Percentiles rank a stretch among this genome's conserved stretches.
Evolutionary conservation across 2,888 invertebrate species (phyloP).

Genomic region (Amorpha juglandis): DNA sequence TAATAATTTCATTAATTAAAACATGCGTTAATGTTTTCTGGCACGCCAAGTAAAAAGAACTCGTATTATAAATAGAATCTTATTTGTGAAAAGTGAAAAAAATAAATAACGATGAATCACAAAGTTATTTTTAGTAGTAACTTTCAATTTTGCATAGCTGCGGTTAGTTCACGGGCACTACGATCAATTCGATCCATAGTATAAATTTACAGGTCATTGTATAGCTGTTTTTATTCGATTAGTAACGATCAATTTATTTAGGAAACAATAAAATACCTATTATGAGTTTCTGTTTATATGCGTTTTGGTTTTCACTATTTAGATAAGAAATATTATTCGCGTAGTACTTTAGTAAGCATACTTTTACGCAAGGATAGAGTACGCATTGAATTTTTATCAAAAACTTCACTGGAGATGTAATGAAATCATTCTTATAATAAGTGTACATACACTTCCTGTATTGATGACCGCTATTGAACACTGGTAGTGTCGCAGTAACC

Average conservation of each 20-base stretch:
- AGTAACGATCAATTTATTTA: background rate
- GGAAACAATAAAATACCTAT: background rate
- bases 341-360: too few relatives aligned
- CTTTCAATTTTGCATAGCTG: slow-evolving; percentile 56
- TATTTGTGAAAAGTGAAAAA: slow-evolving; percentile 33
- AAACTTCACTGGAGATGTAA: too few relatives aligned
- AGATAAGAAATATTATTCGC: too few relatives aligned
- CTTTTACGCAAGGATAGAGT: too few relatives aligned
- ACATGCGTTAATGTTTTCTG: slow-evolving; percentile 3
- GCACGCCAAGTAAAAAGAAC: slow-evolving; percentile 11
- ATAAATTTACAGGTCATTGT: slow-evolving; percentile 13
- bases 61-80: slow-evolving; percentile 10
- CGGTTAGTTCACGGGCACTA: slow-evolving; percentile 61
- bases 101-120: slow-evolving; percentile 48
- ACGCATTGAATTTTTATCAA: too few relatives aligned
- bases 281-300: too few relatives aligned
- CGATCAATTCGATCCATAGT: slow-evolving; percentile 3
- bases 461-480: slow-evolving; percentile 14
- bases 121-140: slow-evolving; percentile 55
- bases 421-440: too few relatives aligned
- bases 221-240: background rate
- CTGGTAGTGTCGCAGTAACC: too few relatives aligned
- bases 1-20: slow-evolving; percentile 15
- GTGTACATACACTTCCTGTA: slow-evolving; percentile 13
- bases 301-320: too few relatives aligned